Base-by-base conservation (phyloP, 2,888 invertebrate species). In the Epinotia ramella region DNA sequence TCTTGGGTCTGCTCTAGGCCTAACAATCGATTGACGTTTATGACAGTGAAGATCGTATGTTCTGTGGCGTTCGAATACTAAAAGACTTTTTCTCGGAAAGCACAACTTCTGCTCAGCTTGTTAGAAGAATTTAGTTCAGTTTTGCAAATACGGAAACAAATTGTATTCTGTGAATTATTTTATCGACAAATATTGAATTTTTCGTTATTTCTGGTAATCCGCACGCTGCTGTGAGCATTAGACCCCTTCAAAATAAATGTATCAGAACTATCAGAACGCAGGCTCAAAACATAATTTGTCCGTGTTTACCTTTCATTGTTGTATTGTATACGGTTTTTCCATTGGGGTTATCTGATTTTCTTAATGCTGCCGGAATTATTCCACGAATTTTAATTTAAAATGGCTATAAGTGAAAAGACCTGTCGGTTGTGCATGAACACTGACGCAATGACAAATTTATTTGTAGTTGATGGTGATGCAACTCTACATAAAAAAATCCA, bases 351-450 rank as follows among this genome's bases (percentile, higher is more conserved):
- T 33, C 7, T 33, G 33, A 7, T 33, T 33, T 33, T 33, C 7
- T 33, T 9, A 40, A 40, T 9, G 2, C 40, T 9, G 40, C n/a
- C 7, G n/a, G 13, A n/a, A 53, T n/a, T 7, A 53, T 53, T 53
- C 1, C n/a, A 7, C 6, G 7, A 53, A 16, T 16, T 49, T 49
- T 49, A 49, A 67, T 11, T 12, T n/a, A 74, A 53, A 28, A 75
- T 75, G 71, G 44, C 53, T 44, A 6, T 24, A 44, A 71, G 3
- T 44, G 71, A 57, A 46, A 62, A 57, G 13, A 53, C 44, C 13
- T 90, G 83, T 49, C 79, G 83, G 73, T 76, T 83, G 6, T 83
- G 83, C 68, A 79, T 79, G 78, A 76, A 73, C 46, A 78, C 79
- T 20, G 77, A 79, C 40, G 67, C 64, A 46, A 70, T 80, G 7